A percentile compares a stretch with the other conserved stretches of the same genome.
Evolutionary conservation across 2,888 invertebrate genomes (phyloP).

Genomic region (Ischnura elegans): DNA sequence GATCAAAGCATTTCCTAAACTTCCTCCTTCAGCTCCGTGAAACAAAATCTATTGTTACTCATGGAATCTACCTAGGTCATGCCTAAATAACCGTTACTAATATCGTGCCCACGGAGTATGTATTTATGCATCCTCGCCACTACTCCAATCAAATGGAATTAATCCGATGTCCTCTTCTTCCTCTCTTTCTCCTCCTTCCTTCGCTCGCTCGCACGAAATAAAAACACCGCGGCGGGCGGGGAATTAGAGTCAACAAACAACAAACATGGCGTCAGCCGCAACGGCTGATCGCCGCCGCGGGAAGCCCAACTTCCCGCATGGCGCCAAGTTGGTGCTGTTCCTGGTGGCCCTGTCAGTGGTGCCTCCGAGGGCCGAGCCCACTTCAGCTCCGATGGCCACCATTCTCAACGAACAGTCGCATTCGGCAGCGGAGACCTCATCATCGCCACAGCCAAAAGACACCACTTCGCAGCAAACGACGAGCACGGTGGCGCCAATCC

Average conservation of each 20-base stretch:
- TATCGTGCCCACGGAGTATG: too few relatives aligned
- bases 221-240: not conserved
- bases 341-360: constrained; percentile 45
- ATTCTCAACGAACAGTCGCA: not conserved
- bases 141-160: too few relatives aligned
- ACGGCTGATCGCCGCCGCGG: constrained; percentile 57
- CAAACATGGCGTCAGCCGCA: constrained; percentile 66
- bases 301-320: not conserved
- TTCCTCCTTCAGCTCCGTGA: too few relatives aligned
- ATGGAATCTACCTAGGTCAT: too few relatives aligned
- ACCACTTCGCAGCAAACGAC: constrained; percentile 50
- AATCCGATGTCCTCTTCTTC: not conserved
- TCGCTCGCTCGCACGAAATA: not conserved
- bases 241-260: constrained; percentile 63
- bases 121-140: too few relatives aligned
- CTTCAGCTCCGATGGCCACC: constrained; percentile 20
- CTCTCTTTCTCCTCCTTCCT: not conserved
- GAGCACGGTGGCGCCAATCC: constrained; percentile 62
- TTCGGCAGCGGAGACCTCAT: not conserved
- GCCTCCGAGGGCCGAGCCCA: constrained; percentile 52
- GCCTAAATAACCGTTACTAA: too few relatives aligned
- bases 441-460: not conserved
- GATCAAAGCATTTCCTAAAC: too few relatives aligned
- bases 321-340: not conserved
- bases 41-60: too few relatives aligned